Conservation (phyloP, 1,140 invertebrate genomes). For the Amyelois transitella region DNA sequence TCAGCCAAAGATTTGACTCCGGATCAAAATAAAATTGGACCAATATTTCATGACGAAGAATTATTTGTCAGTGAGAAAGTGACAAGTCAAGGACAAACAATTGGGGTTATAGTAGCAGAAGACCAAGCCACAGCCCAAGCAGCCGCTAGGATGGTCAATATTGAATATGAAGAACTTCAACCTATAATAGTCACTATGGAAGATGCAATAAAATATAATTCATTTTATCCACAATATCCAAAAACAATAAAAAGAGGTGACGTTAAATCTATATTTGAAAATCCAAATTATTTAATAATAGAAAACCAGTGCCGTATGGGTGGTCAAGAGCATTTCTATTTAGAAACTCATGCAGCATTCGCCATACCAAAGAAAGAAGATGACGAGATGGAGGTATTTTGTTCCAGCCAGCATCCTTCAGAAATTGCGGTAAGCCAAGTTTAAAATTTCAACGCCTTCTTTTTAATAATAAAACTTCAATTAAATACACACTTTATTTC, state of each 20-base stretch:
- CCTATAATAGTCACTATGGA: conserved; percentile 91
- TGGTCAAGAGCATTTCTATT: conserved; percentile 97
- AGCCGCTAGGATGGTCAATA: conserved; percentile 84
- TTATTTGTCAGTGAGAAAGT: conserved; percentile 84
- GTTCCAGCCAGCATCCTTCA: conserved; percentile 90
- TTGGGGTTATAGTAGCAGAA: conserved; percentile 85
- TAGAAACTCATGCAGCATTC: conserved; percentile 85
- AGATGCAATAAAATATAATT: conserved; percentile 87
- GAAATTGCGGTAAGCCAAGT: conserved; percentile 76
- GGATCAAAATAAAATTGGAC: conserved; percentile 79
- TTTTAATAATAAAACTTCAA: too few relatives aligned
- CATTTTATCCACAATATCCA: conserved; percentile 78
- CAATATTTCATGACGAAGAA: conserved; percentile 86
- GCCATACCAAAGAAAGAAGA: conserved; percentile 84
- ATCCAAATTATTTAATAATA: conserved; percentile 80
- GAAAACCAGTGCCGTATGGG: conserved; percentile 90
- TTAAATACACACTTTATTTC: too few relatives aligned
- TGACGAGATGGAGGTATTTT: conserved; percentile 91
- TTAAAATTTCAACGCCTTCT: background rate
- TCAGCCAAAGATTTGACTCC: conserved; percentile 82
- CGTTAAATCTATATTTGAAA: conserved; percentile 77
- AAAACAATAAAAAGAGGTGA: conserved; percentile 80
- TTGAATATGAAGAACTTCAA: conserved; percentile 85
- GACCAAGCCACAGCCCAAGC: conserved; percentile 84
- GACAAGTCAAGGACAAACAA: conserved; percentile 84